Evolutionary conservation across 2,888 invertebrate species (phyloP).

Genomic region (Dione juno): DNA sequence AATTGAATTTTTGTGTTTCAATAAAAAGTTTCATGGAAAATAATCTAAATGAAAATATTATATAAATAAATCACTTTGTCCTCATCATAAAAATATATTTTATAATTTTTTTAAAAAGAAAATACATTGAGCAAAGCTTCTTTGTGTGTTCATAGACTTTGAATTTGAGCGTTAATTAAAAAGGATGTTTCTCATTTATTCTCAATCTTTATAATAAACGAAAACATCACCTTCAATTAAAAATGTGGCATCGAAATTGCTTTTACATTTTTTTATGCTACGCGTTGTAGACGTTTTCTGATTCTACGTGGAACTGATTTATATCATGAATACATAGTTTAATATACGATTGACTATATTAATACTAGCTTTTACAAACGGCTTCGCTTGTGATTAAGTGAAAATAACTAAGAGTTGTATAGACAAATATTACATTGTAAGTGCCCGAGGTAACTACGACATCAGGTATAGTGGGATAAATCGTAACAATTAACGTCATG

Average conservation of each 20-base stretch:
- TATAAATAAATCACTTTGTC: neutral
- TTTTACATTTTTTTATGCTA: too few relatives aligned
- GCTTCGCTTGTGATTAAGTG: too few relatives aligned
- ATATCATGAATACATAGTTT: neutral
- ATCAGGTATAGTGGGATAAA: too few relatives aligned
- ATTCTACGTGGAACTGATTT: neutral
- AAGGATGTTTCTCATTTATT: slow-evolving; percentile 22
- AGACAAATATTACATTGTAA: too few relatives aligned
- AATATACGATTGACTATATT: neutral
- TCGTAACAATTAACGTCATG: too few relatives aligned
- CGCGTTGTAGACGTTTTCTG: neutral
- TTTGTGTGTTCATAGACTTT: neutral
- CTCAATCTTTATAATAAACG: slow-evolving; percentile 4
- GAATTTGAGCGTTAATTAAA: slow-evolving; percentile 17
- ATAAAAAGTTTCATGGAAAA: too few relatives aligned
- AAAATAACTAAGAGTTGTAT: too few relatives aligned
- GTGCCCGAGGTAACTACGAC: too few relatives aligned
- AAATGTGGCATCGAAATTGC: too few relatives aligned
- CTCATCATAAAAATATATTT: slow-evolving; percentile 1
- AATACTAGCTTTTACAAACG: too few relatives aligned
- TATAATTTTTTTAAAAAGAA: neutral
- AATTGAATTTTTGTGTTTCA: too few relatives aligned
- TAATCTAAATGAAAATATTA: too few relatives aligned
- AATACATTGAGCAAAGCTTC: neutral
- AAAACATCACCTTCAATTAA: neutral